A percentile compares a stretch with the other conserved stretches of the same genome.
Evolutionary conservation across 2,888 invertebrate genomes (phyloP).

Genomic region (Idaea dimidiata): DNA sequence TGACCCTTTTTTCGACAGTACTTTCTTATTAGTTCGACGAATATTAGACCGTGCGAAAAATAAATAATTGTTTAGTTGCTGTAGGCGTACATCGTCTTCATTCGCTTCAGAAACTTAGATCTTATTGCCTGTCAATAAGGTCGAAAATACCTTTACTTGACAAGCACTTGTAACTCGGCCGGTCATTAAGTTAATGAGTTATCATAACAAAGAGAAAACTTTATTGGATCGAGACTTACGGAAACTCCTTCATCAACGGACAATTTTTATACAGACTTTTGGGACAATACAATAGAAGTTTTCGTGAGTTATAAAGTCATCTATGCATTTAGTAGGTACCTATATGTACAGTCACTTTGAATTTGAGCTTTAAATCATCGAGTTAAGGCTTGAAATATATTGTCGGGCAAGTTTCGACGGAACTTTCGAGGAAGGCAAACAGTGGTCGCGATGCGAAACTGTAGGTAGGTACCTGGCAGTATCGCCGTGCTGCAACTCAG

Average conservation of each 20-base stretch:
- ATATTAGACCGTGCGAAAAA: constrained; percentile 27
- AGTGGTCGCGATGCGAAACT: constrained; percentile 43
- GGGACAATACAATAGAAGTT: constrained; percentile 11
- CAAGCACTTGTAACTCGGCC: constrained; percentile 19
- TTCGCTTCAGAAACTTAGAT: constrained; percentile 14
- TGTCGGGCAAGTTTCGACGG: constrained; percentile 2
- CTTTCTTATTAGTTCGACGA: constrained; percentile 19
- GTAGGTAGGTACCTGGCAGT: constrained; percentile 67
- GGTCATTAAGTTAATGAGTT: constrained; percentile 23
- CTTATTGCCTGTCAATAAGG: constrained; percentile 17
- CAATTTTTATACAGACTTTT: constrained; percentile 15
- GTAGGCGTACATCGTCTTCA: constrained; percentile 6
- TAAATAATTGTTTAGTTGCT: constrained; percentile 27
- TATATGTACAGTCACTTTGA: constrained; percentile 16
- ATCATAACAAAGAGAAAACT: constrained; percentile 22
- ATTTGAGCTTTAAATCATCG: constrained; percentile 19
- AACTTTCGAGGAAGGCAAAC: constrained; percentile 30
- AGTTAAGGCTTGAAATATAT: constrained; percentile 17
- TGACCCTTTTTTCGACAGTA: constrained; percentile 19
- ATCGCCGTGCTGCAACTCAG: constrained; percentile 60
- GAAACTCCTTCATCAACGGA: constrained; percentile 14
- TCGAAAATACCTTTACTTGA: constrained; percentile 11
- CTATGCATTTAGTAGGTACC: constrained; percentile 8
- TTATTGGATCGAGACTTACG: constrained; percentile 16
- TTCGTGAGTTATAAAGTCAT: background rate